These are phyloP conservation scores for Aspidiotus destructor DNA, from an alignment of 2,888 invertebrate genomes.

Conservation along the genomic window DNA sequence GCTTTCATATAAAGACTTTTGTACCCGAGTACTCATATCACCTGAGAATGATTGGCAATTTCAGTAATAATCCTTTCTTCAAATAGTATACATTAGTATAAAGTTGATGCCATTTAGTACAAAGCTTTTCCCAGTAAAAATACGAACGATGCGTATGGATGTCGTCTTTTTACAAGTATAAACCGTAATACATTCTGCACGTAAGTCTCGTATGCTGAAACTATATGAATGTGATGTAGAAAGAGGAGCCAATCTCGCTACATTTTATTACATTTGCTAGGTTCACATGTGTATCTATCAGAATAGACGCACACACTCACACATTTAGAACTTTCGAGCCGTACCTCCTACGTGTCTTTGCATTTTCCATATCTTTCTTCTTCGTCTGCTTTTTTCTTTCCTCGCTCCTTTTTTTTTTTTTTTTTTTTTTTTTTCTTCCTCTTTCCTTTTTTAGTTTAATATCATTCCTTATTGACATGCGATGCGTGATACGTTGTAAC, in stretches of 20 bases:
- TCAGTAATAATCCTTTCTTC: conserved; percentile 21
- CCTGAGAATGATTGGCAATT: conserved; percentile 26
- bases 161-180: not conserved
- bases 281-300: conserved; percentile 4
- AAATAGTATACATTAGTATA: not conserved
- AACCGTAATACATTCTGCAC: not conserved
- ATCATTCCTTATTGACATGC: conserved; percentile 33
- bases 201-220: conserved; percentile 7
- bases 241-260: conserved; percentile 28
- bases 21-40: conserved; percentile 7
- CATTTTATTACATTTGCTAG: conserved; percentile 30
- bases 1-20: conserved; percentile 8
- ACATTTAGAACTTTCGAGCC: not conserved
- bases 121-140: not conserved
- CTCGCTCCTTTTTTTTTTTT: not conserved
- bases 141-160: not conserved
- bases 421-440: conserved; percentile 9
- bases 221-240: not conserved
- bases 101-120: too few relatives aligned
- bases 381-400: not conserved
- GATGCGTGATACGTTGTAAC: conserved; percentile 31
- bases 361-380: conserved; percentile 24
- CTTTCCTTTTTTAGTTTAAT: conserved; percentile 21
- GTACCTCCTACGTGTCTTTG: conserved; percentile 25
- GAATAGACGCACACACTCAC: conserved; percentile 19